Percentiles rank a stretch among this genome's conserved stretches.
These are phyloP conservation scores for Lasioglossum vierecki DNA, from an alignment of 2,888 invertebrate species.

Conservation along the genomic window DNA sequence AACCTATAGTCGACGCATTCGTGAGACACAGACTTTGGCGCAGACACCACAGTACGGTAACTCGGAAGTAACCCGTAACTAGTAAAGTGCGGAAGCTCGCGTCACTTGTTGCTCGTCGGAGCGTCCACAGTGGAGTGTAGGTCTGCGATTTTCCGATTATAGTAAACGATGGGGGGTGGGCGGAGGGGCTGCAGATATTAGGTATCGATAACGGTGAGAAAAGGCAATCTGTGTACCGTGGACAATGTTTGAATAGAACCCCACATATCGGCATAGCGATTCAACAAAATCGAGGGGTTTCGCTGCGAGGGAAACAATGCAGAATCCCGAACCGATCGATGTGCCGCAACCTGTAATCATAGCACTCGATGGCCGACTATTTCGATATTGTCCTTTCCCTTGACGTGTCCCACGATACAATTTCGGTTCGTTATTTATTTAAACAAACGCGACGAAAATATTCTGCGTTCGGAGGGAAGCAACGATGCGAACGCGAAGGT, in stretches of 20 bases:
- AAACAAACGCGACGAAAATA: not conserved
- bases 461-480: not conserved
- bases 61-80: no score
- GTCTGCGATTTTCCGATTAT: not conserved
- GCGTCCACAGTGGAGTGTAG: conserved; percentile 6
- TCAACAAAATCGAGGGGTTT: not conserved
- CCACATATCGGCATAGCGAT: not conserved
- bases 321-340: not conserved
- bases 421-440: conserved; percentile 8
- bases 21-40: no score
- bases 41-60: not conserved
- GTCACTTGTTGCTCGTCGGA: conserved; percentile 41
- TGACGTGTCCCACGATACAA: no score
- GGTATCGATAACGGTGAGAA: conserved; percentile 33
- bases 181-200: conserved; percentile 12
- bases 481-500: no score
- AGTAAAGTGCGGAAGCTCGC: not conserved
- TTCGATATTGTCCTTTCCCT: not conserved
- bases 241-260: not conserved
- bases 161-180: not conserved
- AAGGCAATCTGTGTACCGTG: not conserved
- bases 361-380: not conserved
- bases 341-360: not conserved
- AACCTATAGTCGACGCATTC: no score
- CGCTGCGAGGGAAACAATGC: not conserved